These are phyloP conservation scores for Ectemnius lituratus DNA, from an alignment of 2,888 invertebrate species.

Conservation along the genomic window DNA sequence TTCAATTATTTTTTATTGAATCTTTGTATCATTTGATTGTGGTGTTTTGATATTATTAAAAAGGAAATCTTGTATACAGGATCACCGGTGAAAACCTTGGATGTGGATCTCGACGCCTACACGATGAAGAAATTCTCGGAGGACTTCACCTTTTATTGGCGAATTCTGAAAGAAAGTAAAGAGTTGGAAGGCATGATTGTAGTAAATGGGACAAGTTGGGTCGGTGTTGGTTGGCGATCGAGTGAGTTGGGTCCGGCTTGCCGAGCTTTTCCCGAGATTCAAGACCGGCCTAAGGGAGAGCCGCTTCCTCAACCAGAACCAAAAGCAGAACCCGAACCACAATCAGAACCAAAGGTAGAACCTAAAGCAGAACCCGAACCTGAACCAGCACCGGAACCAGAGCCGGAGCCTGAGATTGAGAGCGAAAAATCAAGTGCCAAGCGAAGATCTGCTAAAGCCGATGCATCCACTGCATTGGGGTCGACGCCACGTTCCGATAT, in stretches of 20 bases:
- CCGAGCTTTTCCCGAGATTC: slow-evolving; percentile 87
- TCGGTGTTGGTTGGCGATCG: slow-evolving; percentile 95
- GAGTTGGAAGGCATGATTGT: slow-evolving; percentile 93
- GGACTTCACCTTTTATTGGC: slow-evolving; percentile 90
- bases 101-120: slow-evolving; percentile 86
- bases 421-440: slow-evolving; percentile 72
- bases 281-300: slow-evolving; percentile 75
- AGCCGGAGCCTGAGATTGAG: slow-evolving; percentile 70
- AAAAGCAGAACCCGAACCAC: slow-evolving; percentile 73
- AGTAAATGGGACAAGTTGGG: slow-evolving; percentile 91
- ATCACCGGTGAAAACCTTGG: slow-evolving; percentile 86
- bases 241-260: slow-evolving; percentile 85
- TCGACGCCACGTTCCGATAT: slow-evolving; percentile 66
- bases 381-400: slow-evolving; percentile 74
- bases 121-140: slow-evolving; percentile 85
- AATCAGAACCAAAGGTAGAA: slow-evolving; percentile 76
- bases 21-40: no score
- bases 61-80: slow-evolving; percentile 74
- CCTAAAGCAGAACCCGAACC: slow-evolving; percentile 77
- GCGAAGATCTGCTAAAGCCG: slow-evolving; percentile 71
- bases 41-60: no score
- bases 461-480: slow-evolving; percentile 45
- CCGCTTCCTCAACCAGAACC: slow-evolving; percentile 76
- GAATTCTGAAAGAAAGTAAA: slow-evolving; percentile 88
- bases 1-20: not conserved